Evolutionary conservation across 2,888 invertebrate species (phyloP), one percentile per base, ranked within the genome.

Genomic region (Actias luna): DNA sequence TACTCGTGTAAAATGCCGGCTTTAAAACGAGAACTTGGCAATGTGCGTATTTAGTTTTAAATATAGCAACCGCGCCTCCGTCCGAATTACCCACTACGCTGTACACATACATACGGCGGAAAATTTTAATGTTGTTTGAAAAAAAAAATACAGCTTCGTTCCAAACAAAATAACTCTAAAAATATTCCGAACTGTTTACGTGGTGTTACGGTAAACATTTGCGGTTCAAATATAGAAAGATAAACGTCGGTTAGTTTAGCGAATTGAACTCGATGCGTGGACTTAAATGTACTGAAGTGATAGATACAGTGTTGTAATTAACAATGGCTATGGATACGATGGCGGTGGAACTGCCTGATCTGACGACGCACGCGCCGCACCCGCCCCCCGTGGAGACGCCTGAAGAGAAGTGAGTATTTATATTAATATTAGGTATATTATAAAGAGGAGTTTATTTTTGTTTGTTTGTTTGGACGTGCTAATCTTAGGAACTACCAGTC

Each of bases 321-420:
- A 85, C 73, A 62, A 93, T 93, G 93, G 93, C 93, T 61, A 92
- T 93, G 88, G 93, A 92, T 72, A 93, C 92, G 42, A 89, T 93
- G 92, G 87, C 92, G 71, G 92, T 93, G 0, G 93, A 93, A 75
- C 78, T 93, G 82, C 93, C 93, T 0, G 92, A 93, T 64, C 69
- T 93, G 65, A 79, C 82, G 58, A 87, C 87, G 22, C 89, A 83
- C 64, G 73, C 84, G 2, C 86, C 87, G 5, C 84, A 81, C 7
- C 82, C 84, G 35, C 81, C 87, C 0, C 73, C 82, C 0, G 93
- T 92, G 65, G 93, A 93, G 65, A 92, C 93, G 0, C 79, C 90
- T 0, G 93, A 93, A 63, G 92, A 93, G 70, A 92, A 92, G 93
- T 93, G 73, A 92, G 91, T 90, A 77, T 31, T 25, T 50, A 1